Percentiles rank a stretch among this genome's conserved stretches.
Conservation (phyloP, 2,797 vertebrate genomes). For the Oryzias dopingdopingensis region DNA sequence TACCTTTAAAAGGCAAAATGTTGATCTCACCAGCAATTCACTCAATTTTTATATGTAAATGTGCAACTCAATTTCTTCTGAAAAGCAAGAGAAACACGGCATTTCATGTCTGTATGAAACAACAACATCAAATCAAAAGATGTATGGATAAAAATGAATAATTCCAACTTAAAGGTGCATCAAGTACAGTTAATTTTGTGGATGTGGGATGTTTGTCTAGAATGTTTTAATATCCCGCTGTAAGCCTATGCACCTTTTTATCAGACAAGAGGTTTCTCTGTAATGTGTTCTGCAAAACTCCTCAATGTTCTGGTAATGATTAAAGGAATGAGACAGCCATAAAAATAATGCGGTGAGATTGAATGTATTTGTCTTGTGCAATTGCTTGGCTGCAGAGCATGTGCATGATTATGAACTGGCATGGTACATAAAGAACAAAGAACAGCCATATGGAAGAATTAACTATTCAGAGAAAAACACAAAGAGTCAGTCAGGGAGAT, state of each 20-base stretch:
- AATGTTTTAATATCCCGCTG: slow-evolving; percentile 13
- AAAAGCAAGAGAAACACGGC: slow-evolving; percentile 12
- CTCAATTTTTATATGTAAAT: slow-evolving; percentile 28
- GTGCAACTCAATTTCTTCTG: slow-evolving; percentile 33
- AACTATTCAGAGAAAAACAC: slow-evolving; percentile 42
- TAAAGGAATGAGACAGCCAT: slow-evolving; percentile 27
- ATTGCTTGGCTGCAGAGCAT: slow-evolving; percentile 18
- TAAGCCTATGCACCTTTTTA: slow-evolving; percentile 12
- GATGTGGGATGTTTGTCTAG: slow-evolving; percentile 14
- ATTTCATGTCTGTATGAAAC: slow-evolving; percentile 38
- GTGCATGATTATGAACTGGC: slow-evolving; percentile 35
- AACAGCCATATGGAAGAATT: slow-evolving; percentile 13
- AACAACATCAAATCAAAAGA: slow-evolving; percentile 30
- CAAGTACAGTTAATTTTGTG: slow-evolving; percentile 7
- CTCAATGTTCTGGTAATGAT: slow-evolving; percentile 27
- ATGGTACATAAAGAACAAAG: slow-evolving; percentile 4
- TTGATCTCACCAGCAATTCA: too few species aligned
- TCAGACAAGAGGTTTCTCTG: slow-evolving; percentile 19
- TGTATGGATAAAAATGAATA: slow-evolving; percentile 18
- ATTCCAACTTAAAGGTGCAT: slow-evolving; percentile 9
- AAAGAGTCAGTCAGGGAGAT: slow-evolving; percentile 54
- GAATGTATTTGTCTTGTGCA: slow-evolving; percentile 36
- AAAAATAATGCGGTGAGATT: slow-evolving; percentile 26
- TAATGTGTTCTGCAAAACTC: slow-evolving; percentile 25
- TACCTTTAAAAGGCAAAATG: too few species aligned